phyloP scores from a whole-genome alignment of 1,140 invertebrate species.

The Drosophila sproati region DNA sequence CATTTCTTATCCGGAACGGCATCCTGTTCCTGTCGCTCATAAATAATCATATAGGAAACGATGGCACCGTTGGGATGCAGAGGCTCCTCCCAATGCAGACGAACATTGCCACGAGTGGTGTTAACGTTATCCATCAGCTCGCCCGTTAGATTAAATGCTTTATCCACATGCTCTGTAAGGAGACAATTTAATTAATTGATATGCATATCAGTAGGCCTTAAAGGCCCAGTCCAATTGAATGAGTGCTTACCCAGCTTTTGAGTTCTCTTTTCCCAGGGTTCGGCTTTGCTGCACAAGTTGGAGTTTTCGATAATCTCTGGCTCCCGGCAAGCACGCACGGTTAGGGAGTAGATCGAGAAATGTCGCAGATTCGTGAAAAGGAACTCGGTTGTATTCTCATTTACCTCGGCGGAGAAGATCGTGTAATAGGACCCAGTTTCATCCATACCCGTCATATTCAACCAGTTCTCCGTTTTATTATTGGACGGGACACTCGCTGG shows the following conservation, averaged over 20 bases:
- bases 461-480: constrained; percentile 5
- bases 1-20: constrained; percentile 78
- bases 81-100: constrained; percentile 91
- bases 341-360: constrained; percentile 90
- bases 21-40: constrained; percentile 86
- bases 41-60: constrained; percentile 92
- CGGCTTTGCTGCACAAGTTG: constrained; percentile 51
- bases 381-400: constrained; percentile 79
- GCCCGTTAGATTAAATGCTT: constrained; percentile 28
- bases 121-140: constrained; percentile 47
- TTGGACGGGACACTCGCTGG: background rate
- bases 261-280: constrained; percentile 48
- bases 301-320: constrained; percentile 33
- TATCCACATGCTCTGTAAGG: constrained; percentile 57
- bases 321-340: constrained; percentile 90
- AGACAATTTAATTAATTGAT: background rate
- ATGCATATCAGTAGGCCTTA: background rate
- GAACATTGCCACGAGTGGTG: constrained; percentile 85
- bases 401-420: constrained; percentile 38
- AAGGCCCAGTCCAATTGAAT: background rate
- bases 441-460: constrained; percentile 46
- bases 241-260: constrained; percentile 56
- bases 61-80: constrained; percentile 94
- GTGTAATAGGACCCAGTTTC: constrained; percentile 39
- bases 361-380: constrained; percentile 89